These are phyloP conservation scores for Campoletis raptor DNA, from an alignment of 2,888 invertebrate genomes.

Conservation along the genomic window DNA sequence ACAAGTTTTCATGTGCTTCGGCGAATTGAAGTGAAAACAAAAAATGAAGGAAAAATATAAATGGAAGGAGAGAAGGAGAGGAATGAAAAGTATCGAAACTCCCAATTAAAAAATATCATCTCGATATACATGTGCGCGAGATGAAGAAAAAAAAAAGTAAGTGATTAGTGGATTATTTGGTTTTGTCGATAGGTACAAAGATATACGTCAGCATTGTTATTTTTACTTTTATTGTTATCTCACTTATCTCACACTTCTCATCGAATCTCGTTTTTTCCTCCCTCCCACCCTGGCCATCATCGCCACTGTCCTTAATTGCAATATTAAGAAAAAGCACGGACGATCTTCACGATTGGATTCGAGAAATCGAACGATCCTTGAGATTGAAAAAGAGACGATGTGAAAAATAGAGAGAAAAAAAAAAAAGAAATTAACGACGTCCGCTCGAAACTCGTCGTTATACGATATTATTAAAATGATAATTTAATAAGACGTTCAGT, in stretches of 20 bases:
- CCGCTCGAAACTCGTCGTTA: constrained; percentile 23
- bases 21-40: constrained; percentile 15
- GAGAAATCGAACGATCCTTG: constrained; percentile 28
- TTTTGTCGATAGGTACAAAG: constrained; percentile 21
- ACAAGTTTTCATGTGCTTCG: not conserved
- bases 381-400: constrained; percentile 1
- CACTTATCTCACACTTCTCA: not conserved
- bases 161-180: constrained; percentile 30
- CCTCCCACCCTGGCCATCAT: not conserved
- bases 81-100: constrained; percentile 26
- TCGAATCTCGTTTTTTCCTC: not conserved
- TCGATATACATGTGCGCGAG: not conserved
- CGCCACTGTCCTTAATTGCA: constrained; percentile 50
- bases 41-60: constrained; percentile 16
- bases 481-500: constrained; percentile 28
- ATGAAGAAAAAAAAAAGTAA: constrained; percentile 5
- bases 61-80: constrained; percentile 53
- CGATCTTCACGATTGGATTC: not conserved
- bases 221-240: constrained; percentile 20
- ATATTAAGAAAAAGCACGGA: constrained; percentile 39
- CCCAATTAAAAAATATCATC: constrained; percentile 51
- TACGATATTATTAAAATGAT: constrained; percentile 37
- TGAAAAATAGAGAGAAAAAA: not conserved
- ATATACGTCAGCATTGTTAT: constrained; percentile 15
- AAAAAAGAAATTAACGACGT: constrained; percentile 51